Evolutionary conservation across 2,113 vertebrate species (phyloP).

Genomic region (Turdus rufiventris): DNA sequence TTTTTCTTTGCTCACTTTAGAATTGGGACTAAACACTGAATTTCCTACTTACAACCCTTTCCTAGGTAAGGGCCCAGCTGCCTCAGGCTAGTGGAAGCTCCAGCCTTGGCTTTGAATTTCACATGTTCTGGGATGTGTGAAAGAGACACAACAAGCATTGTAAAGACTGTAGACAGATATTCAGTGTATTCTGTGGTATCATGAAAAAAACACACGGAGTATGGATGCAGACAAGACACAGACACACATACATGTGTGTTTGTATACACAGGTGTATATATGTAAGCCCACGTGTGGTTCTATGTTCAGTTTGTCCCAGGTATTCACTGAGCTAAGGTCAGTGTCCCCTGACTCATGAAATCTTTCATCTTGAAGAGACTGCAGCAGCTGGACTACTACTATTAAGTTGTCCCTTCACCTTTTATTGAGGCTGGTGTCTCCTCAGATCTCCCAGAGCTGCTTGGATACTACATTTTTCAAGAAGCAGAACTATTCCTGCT

Average conservation of each 20-base stretch:
- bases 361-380: neutral
- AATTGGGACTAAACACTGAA: neutral
- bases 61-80: neutral
- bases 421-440: neutral
- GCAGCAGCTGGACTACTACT: neutral
- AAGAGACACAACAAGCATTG: neutral
- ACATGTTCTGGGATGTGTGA: neutral
- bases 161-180: neutral
- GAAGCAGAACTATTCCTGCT: neutral
- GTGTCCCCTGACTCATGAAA: neutral
- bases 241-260: rapidly evolving
- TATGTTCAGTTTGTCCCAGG: neutral
- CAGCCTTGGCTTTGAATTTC: neutral
- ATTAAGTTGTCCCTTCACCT: neutral
- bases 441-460: neutral
- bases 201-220: neutral
- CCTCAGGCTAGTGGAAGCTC: neutral
- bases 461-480: neutral
- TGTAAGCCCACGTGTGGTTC: neutral
- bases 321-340: neutral
- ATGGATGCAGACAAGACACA: neutral
- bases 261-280: rapidly evolving
- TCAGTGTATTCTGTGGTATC: neutral
- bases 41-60: neutral
- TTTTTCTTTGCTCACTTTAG: neutral